Conservation (phyloP, 2,113 vertebrate species). For the Willisornis vidua region DNA sequence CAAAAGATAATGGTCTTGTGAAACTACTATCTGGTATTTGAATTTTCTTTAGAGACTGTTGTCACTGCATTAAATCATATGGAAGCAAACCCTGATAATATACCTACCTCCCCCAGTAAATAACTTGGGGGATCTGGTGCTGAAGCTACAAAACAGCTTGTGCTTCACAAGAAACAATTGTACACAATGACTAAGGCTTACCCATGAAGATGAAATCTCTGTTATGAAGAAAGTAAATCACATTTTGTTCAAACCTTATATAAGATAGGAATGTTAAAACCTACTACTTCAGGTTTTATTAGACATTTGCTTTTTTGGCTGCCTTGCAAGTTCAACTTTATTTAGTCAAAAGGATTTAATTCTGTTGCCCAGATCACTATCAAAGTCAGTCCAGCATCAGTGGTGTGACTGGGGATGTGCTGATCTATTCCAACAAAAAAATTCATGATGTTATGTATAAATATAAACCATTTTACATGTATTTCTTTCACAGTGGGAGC, state of each 20-base stretch:
- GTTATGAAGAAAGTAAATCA: neutral
- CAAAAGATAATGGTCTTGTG: constrained; percentile 62
- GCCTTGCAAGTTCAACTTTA: neutral
- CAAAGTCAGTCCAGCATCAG: neutral
- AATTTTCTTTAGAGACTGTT: constrained; percentile 61
- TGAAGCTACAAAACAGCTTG: neutral
- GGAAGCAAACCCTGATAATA: constrained; percentile 43
- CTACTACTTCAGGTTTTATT: neutral
- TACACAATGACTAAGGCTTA: neutral
- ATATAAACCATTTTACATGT: neutral
- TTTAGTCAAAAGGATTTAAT: neutral
- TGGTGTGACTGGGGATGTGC: neutral
- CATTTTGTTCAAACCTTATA: neutral
- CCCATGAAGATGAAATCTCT: neutral
- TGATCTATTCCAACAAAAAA: neutral
- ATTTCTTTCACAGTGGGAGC: neutral
- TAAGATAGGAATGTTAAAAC: neutral
- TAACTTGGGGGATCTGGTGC: neutral
- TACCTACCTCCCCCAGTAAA: constrained; percentile 19
- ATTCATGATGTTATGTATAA: neutral
- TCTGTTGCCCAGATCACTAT: neutral
- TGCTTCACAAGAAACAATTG: neutral
- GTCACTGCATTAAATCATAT: constrained; percentile 57
- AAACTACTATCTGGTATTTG: constrained; percentile 42
- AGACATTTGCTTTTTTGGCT: neutral